Conservation (phyloP, 1,140 invertebrate genomes). For the Mizuhopecten yessoensis region DNA sequence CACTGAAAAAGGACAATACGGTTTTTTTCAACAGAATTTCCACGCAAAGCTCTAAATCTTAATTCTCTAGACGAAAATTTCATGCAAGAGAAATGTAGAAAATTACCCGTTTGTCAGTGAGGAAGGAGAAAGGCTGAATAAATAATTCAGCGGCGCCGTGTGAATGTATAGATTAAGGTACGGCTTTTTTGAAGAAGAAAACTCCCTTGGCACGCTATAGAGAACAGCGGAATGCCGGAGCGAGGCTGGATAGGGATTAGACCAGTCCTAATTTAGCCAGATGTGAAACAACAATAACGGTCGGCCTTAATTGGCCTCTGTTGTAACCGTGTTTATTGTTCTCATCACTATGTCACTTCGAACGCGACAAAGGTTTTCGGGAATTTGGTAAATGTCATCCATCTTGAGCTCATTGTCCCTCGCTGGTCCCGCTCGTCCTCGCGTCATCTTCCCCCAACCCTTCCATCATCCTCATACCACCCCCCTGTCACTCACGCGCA, state of each 20-base stretch:
- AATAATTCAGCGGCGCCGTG: constrained; percentile 14
- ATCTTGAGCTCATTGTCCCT: constrained; percentile 37
- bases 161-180: constrained; percentile 32
- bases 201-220: constrained; percentile 30
- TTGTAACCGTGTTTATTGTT: constrained; percentile 34
- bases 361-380: constrained; percentile 31
- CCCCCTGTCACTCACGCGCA: constrained; percentile 28
- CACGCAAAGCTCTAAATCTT: constrained; percentile 38
- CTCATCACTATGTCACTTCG: neutral
- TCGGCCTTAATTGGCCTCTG: constrained; percentile 7
- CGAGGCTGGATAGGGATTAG: neutral
- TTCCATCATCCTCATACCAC: constrained; percentile 31
- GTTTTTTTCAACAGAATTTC: neutral
- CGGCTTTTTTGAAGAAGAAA: constrained; percentile 8
- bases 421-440: constrained; percentile 18
- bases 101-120: constrained; percentile 31
- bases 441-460: neutral
- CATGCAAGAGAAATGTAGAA: constrained; percentile 38
- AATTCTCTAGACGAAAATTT: neutral
- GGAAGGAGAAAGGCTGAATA: neutral
- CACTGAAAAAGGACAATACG: constrained; percentile 28
- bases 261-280: constrained; percentile 21
- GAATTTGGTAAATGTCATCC: constrained; percentile 38
- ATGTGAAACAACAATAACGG: constrained; percentile 1
- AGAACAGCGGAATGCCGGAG: neutral